Base-by-base conservation (phyloP, 1,140 invertebrate genomes). In the Aphaenogaster rudis region DNA sequence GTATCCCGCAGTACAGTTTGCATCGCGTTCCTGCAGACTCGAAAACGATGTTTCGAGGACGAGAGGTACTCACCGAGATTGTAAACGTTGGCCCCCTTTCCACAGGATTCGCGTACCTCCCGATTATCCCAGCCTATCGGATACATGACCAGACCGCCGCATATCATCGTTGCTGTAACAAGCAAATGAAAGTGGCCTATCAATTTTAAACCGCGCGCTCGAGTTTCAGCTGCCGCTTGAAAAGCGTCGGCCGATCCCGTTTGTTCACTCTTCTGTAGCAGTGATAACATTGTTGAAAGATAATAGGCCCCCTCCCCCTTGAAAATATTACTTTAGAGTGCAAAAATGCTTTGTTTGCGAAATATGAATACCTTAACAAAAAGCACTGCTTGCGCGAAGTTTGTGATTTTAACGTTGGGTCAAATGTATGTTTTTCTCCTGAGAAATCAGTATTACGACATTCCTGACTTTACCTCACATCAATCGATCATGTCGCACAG, bases 51-150 rank as follows among this genome's bases (percentile, higher is more conserved):
- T 61, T 42, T 5, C 8, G 36, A 84, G 84, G 59, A 86, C 86
- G 72, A 59, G 69, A 28, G 39, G 33, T 91, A 96, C 96, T 96
- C 94, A 97, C 97, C 97, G 90, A 97, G 94, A 92, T 96, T 95
- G 93, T 97, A 97, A 57, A 96, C 95, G 85, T 96, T 96, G 63
- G 97, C 96, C 45, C 93, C 91, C 86, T 96, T 96, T 15, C 97
- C 97, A 90, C 97, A 97, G 13, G 97, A 97, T 90, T 97, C 96
- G 84, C 96, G 94, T 17, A 97, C 96, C 94, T 97, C 97, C 57
- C 95, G 94, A 92, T 96, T 97, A 91, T 97, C 96, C 97, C 97
- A 97, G 77, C 97, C 97, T 78, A 97, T 94, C 1, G 97, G 97
- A 93, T 97, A 97, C 88, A 97, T 94, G 59, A 96, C 96, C 59